phyloP scores from a whole-genome alignment of 2,113 vertebrate species.

The Hymenochirus boettgeri region DNA sequence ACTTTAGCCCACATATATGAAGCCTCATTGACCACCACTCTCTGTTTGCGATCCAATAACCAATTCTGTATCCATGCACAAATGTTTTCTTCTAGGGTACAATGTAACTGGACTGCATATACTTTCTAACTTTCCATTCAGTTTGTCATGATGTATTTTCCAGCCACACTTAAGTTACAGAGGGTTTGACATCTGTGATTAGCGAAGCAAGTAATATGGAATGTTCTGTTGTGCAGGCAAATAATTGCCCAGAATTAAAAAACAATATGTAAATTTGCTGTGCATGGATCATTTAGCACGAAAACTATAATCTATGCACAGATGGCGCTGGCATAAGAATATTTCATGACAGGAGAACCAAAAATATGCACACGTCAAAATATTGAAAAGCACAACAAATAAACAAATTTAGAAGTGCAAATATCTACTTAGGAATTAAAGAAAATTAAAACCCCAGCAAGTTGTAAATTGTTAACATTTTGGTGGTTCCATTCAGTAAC shows the following conservation, averaged over 20 bases:
- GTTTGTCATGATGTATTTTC: background rate
- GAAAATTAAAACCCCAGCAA: no score
- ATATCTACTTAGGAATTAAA: background rate
- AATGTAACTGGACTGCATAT: no score
- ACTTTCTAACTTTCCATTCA: no score
- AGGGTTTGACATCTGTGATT: conserved; percentile 32
- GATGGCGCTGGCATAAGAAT: conserved; percentile 33
- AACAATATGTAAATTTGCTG: conserved; percentile 42
- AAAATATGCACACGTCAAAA: conserved; percentile 20
- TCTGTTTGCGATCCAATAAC: no score
- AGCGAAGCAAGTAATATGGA: conserved; percentile 32
- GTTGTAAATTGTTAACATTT: no score
- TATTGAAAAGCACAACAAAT: background rate
- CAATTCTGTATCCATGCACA: no score
- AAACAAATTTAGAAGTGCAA: background rate
- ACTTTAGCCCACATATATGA: no score
- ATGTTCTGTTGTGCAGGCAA: conserved; percentile 37
- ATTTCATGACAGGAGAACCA: conserved; percentile 15
- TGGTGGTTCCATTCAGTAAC: no score
- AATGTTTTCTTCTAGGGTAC: no score
- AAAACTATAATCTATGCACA: conserved; percentile 37
- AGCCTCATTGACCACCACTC: no score
- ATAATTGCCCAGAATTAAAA: conserved; percentile 36
- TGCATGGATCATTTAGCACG: conserved; percentile 36
- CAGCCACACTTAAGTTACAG: conserved; percentile 15